Conservation (phyloP, 2,888 invertebrate species). For the Aleiodes alternator region DNA sequence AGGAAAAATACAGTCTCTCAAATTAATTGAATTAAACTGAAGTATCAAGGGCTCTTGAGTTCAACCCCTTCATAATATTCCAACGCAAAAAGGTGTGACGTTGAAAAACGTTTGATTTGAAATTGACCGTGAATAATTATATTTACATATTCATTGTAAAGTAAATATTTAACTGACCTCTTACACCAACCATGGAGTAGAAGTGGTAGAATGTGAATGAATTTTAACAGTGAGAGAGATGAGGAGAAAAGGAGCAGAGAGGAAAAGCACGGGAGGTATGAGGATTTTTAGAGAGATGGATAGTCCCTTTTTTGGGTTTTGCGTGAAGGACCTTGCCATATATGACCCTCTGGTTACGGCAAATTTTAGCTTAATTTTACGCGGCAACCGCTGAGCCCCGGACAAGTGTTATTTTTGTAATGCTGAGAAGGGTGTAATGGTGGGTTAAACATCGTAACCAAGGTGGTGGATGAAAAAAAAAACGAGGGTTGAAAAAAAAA, state of each 20-base stretch:
- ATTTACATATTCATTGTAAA: slow-evolving; percentile 76
- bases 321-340: slow-evolving; percentile 57
- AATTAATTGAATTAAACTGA: slow-evolving; percentile 5
- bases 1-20: background rate
- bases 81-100: slow-evolving; percentile 57
- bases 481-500: background rate
- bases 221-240: slow-evolving; percentile 31
- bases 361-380: slow-evolving; percentile 72
- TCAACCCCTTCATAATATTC: background rate
- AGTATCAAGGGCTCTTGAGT: background rate
- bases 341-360: slow-evolving; percentile 55
- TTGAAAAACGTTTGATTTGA: slow-evolving; percentile 72
- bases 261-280: slow-evolving; percentile 30
- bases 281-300: slow-evolving; percentile 39
- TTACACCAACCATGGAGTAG: slow-evolving; percentile 50
- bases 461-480: background rate
- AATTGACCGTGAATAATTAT: slow-evolving; percentile 76
- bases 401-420: slow-evolving; percentile 72
- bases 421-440: slow-evolving; percentile 56
- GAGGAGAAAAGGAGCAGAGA: slow-evolving; percentile 40
- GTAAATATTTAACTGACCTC: slow-evolving; percentile 73
- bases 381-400: slow-evolving; percentile 48
- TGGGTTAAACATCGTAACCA: slow-evolving; percentile 32
- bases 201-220: slow-evolving; percentile 49
- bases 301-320: slow-evolving; percentile 20